Percentiles rank a stretch among this genome's conserved stretches.
phyloP scores from a whole-genome alignment of 1,140 invertebrate species.

The Aphelenchoides fujianensis region DNA sequence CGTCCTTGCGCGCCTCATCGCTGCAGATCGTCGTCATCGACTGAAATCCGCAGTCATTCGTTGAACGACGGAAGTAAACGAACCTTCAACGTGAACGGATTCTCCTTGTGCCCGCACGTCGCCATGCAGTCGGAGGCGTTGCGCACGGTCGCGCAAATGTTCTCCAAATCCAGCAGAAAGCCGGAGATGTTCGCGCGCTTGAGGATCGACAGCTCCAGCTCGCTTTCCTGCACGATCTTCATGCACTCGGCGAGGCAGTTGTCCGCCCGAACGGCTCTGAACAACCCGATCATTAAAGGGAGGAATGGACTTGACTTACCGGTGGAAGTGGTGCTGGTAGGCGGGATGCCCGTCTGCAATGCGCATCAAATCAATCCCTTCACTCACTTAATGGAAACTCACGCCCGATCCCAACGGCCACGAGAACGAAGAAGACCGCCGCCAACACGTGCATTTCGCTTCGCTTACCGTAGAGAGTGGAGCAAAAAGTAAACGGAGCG shows the following conservation, averaged over 20 bases:
- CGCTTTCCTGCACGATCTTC: neutral
- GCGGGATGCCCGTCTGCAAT: constrained; percentile 13
- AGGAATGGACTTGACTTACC: too few species aligned
- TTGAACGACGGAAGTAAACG: neutral
- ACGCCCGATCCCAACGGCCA: neutral
- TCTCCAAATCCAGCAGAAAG: constrained; percentile 25
- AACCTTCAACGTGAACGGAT: constrained; percentile 23
- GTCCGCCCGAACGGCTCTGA: constrained; percentile 10
- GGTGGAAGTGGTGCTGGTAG: constrained; percentile 27
- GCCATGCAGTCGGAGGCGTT: constrained; percentile 22
- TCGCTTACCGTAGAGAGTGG: neutral
- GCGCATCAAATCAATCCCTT: too few species aligned
- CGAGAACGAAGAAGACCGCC: neutral
- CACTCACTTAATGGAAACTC: neutral
- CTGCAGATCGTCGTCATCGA: neutral
- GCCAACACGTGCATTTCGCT: constrained; percentile 3
- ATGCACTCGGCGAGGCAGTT: constrained; percentile 15
- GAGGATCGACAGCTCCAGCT: constrained; percentile 17
- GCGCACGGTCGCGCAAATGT: constrained; percentile 10
- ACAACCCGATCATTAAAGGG: too few species aligned
- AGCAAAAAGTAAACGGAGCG: too few species aligned
- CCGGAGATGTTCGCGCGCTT: constrained; percentile 31
- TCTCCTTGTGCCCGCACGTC: constrained; percentile 14
- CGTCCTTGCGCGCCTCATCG: constrained; percentile 16
- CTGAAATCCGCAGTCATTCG: neutral